A percentile compares a stretch with the other conserved stretches of the same genome.
Evolutionary conservation across 2,888 invertebrate genomes (phyloP).

Genomic region (Orgyia antiqua): DNA sequence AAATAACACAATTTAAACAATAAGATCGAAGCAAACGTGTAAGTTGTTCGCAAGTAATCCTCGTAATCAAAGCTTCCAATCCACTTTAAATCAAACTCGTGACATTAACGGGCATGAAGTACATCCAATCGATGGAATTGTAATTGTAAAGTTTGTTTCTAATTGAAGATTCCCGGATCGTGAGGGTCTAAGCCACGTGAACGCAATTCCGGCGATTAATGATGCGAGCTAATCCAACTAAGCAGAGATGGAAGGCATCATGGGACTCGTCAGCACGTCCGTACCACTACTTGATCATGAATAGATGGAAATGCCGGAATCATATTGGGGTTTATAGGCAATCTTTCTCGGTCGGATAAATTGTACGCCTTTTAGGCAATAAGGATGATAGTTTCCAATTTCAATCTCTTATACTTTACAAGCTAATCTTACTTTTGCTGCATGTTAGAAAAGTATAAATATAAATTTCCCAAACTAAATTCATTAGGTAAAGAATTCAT

Average conservation of each 20-base stretch:
- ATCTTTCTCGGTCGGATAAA: conserved; percentile 10
- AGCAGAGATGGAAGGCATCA: conserved; percentile 55
- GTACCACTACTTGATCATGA: conserved; percentile 50
- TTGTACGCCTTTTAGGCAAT: conserved; percentile 8
- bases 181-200: conserved; percentile 41
- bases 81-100: conserved; percentile 28
- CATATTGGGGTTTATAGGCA: conserved; percentile 10
- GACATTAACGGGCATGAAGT: conserved; percentile 25
- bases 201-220: conserved; percentile 73
- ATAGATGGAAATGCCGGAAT: conserved; percentile 27
- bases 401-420: no score
- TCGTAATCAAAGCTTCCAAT: conserved; percentile 10
- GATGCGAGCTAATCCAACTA: conserved; percentile 72
- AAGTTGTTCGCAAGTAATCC: no score
- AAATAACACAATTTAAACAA: no score
- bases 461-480: no score
- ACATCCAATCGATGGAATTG: conserved; percentile 48
- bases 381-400: conserved; percentile 2
- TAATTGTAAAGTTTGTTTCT: conserved; percentile 65
- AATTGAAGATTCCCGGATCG: conserved; percentile 62
- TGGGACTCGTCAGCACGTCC: conserved; percentile 48
- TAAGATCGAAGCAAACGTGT: no score
- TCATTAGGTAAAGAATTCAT: no score
- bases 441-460: no score
- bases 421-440: no score